Base-by-base conservation (phyloP, 1,140 invertebrate species). In the Eulimnadia texana region DNA sequence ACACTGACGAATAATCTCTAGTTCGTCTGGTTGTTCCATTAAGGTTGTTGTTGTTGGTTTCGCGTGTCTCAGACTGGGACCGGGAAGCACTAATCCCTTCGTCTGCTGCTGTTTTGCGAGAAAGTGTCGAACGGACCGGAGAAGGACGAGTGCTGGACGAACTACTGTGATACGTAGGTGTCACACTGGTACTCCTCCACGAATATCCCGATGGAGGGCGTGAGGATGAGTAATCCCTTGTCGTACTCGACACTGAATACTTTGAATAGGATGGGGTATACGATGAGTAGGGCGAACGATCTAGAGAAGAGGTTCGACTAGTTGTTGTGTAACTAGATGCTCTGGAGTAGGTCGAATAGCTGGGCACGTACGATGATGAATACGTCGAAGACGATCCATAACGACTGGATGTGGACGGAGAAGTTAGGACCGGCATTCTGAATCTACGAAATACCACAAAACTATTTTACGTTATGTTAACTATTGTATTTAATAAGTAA, bases 21-120 rank as follows among this genome's bases (percentile, higher is more conserved):
- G 55, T 29, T 27, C 28, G 25, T 33, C 29, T 57, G 24, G 29
- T 42, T 42, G 33, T 42, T 10, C 55, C 55, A 25, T 57, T 57
- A 20, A 33, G 24, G 55, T 57, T 28, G 33, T 57, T 57, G 33
- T 57, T 57, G 33, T 57, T 57, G 55, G 27, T 57, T 19, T 57
- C 55, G 3, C 55, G 27, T 20, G 55, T 57, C 22, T 57, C 55
- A 23, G 55, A 57, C 20, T 57, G 55, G 3, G 55, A 29, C 16
- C 55, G 52, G 23, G 52, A 54, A 54, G 42, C 11, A n/a, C 52
- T 33, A 27, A 1, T 57, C 20, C 24, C 55, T 27, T 33, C 55
- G 22, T 57, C 55, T 28, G 27, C 28, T 16, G 55, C 25, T 16
- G 55, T 29, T 33, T 33, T 57, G 13, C 55, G 24, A 3, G 55